Base-by-base conservation (phyloP, 2,113 vertebrate genomes). In the Protobothrops mucrosquamatus region DNA sequence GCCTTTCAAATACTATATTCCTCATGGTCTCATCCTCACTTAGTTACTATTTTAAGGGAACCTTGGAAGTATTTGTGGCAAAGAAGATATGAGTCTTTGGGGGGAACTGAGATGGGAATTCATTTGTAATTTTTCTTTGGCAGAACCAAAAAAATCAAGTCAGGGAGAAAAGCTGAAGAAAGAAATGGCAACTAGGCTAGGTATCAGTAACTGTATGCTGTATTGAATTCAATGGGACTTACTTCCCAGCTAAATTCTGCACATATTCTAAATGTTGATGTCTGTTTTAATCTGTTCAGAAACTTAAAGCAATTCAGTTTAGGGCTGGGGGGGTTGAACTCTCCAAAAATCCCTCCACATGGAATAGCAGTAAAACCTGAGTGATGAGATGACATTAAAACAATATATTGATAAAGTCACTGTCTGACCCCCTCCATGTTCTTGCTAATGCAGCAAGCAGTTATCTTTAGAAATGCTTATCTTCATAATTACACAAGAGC, bases 381-480 rank as follows among this genome's bases (percentile, higher is more conserved):
- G 46, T 86, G 92, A 93, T 93, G 92, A 39, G 56, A 90, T 93
- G 92, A 87, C 89, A 64, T 90, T 93, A 93, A 93, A 93, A 90
- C 89, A 90, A 93, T 93, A 90, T 93, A 93, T 93, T 87, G 92
- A 93, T 90, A 90, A 90, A 90, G 92, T 39, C 61, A 48, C 89
- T 90, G 90, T 90, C 81, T 89, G 86, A 89, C 88, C 81, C 92
- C 56, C 92, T 93, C 55, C 3, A 57, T 93, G 92, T 93, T 89
- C 81, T 91, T 61, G 57, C 51, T 93, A 88, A 93, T 74, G 89
- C 57, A 93, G 92, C 57, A 51, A 90, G 46, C 1, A 14, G 56
- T 81, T 93, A 93, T 93, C 88, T 93, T 93, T 93, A 93, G 92
- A 93, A 93, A 93, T 93, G 92, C 89, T 93, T 93, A 93, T 90